These are phyloP conservation scores for Ischnura elegans DNA, from an alignment of 2,888 invertebrate genomes.

Conservation along the genomic window DNA sequence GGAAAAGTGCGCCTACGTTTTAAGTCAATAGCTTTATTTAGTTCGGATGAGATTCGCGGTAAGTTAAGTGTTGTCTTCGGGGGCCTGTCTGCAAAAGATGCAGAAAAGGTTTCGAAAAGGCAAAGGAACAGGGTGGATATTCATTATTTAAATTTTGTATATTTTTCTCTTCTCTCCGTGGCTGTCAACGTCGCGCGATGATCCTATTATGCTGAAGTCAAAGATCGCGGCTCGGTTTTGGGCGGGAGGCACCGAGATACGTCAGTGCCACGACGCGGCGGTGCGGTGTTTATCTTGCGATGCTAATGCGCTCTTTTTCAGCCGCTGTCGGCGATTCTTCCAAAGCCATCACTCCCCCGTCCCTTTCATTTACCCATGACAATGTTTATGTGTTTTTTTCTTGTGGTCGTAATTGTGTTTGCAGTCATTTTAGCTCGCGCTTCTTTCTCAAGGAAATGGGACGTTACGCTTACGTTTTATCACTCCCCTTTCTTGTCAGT, in stretches of 20 bases:
- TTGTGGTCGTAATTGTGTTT: not conserved
- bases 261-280: constrained; percentile 3
- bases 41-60: no score
- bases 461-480: no score
- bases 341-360: not conserved
- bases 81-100: constrained; percentile 12
- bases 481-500: no score
- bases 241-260: not conserved
- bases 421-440: no score
- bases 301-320: not conserved
- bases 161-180: not conserved
- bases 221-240: not conserved
- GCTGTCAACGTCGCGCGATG: not conserved
- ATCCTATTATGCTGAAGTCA: not conserved
- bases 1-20: no score
- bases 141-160: not conserved
- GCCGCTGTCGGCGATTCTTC: not conserved
- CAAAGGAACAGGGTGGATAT: not conserved
- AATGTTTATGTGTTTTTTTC: not conserved
- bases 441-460: no score
- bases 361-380: not conserved
- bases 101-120: not conserved
- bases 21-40: no score
- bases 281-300: constrained; percentile 1
- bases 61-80: no score